A percentile compares a stretch with the other conserved stretches of the same genome.
phyloP scores from a whole-genome alignment of 1,140 invertebrate species.

The Ips nitidus region DNA sequence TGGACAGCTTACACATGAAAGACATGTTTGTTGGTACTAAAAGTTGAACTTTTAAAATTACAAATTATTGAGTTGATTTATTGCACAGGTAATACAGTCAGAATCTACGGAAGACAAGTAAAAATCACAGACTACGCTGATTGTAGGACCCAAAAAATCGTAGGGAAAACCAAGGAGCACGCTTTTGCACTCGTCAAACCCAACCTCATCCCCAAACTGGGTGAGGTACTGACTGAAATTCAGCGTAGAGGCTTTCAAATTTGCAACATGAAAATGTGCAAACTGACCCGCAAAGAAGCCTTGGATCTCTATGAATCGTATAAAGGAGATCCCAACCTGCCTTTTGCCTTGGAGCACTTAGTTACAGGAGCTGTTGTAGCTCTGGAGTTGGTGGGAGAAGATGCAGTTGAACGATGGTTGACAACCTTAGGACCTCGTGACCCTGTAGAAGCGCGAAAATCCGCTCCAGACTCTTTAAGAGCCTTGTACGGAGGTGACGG shows the following conservation, averaged over 20 bases:
- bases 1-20: constrained; percentile 58
- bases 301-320: constrained; percentile 60
- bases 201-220: constrained; percentile 61
- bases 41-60: not conserved
- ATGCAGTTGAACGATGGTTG: constrained; percentile 61
- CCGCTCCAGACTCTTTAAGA: constrained; percentile 64
- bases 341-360: constrained; percentile 58
- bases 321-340: constrained; percentile 48
- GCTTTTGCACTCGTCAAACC: constrained; percentile 70
- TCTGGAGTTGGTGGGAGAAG: constrained; percentile 65
- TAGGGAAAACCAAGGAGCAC: constrained; percentile 57
- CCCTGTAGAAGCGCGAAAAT: constrained; percentile 60
- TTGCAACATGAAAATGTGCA: constrained; percentile 67
- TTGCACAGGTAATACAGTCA: constrained; percentile 60
- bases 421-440: constrained; percentile 69
- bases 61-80: not conserved
- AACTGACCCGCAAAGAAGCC: constrained; percentile 57
- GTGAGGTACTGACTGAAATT: constrained; percentile 64
- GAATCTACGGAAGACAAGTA: constrained; percentile 68
- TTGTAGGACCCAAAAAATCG: constrained; percentile 55
- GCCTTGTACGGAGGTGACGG: constrained; percentile 72
- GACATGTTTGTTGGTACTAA: constrained; percentile 62
- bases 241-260: constrained; percentile 50
- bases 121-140: constrained; percentile 70
- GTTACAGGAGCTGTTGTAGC: constrained; percentile 66